Evolutionary conservation across 2,797 vertebrate species (phyloP), one percentile per base, ranked within the genome.

Genomic region (Danio tinwini): DNA sequence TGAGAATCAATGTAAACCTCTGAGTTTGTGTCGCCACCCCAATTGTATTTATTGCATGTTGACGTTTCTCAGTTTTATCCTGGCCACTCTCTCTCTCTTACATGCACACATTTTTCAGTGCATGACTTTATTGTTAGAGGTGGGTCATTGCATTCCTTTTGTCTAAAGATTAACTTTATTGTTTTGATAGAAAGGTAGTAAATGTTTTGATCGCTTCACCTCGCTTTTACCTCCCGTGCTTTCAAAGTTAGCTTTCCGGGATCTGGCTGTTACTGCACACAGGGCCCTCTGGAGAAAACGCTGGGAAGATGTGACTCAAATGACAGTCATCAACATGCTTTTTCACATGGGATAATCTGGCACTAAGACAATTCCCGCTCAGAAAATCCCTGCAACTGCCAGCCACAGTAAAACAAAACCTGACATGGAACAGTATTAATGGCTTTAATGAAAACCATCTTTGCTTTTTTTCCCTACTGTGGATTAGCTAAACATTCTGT

Each of bases 401-500:
- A 78, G 71, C 49, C 63, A 29, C 49, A n/a, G 47, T 53, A 58
- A 79, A 86, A 8, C 19, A 3, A 83, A 81, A 49, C 47, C 56
- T 62, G 76, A 84, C 73, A 21, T 63, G 40, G 78, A 78, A 72
- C 59, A 17, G 29, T 29, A 87, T 84, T 85, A 85, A 78, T 52
- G 37, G 11, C 69, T 84, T 81, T 88, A 86, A 88, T 85, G 74
- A 80, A 86, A 87, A 81, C 75, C 85, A 82, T 62, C 62, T 73
- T n/a, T 69, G 76, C 62, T 44, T 74, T 62, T 58, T 77, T 81
- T 53, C 29, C 44, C 40, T 42, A 17, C 80, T 52, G 44, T 29
- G 45, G 69, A 81, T 83, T 81, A 84, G 74, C 74, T 58, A 6
- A 50, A 37, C 47, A 59, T 69, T 80, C 64, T 79, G 74, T 81